Evolutionary conservation across 2,797 vertebrate genomes (phyloP), one percentile per base, ranked within the genome.

Genomic region (Chaenodraco wilsoni): DNA sequence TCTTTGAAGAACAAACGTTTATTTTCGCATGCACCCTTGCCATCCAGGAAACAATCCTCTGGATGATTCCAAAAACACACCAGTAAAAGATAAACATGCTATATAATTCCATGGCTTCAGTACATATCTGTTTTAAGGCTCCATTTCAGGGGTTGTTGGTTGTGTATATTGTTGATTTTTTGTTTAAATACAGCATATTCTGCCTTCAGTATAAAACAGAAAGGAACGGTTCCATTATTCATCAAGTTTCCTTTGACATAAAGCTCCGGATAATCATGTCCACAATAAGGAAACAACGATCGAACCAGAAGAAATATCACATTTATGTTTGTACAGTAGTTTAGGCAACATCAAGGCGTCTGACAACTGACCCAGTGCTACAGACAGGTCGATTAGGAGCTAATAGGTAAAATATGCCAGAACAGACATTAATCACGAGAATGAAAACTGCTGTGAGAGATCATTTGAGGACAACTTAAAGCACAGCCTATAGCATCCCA

Each of bases 381-480:
- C 51, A 76, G 57, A 78, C 59, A 67, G 69, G 75, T 86, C 74
- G 78, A 72, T 58, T 62, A 65, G 65, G 51, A 75, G 73, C 61
- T 76, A 74, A 83, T 61, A 80, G 58, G 60, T 65, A 65, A 78
- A 82, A 79, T 78, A 73, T 68, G 68, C 48, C 76, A 43, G 56
- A 46, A 77, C 52, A 84, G 63, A 83, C 75, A 82, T 79, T 72
- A 63, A 79, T 76, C 66, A 81, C 40, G 66, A 80, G 46, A 50
- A 69, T 64, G 44, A 67, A 75, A 78, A 78, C 48, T 57, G 58
- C 67, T 65, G 65, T 17, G 71, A 76, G 73, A 80, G 85, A 87
- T 78, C 85, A 90, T 78, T 12, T 75, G 74, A 91, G 84, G 85
- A 89, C 85, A 90, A 33, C 52, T 65, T 72, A 71, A 74, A 84